These are phyloP conservation scores for Xanthostigma xanthostigma DNA, from an alignment of 2,888 invertebrate species.

Conservation along the genomic window DNA sequence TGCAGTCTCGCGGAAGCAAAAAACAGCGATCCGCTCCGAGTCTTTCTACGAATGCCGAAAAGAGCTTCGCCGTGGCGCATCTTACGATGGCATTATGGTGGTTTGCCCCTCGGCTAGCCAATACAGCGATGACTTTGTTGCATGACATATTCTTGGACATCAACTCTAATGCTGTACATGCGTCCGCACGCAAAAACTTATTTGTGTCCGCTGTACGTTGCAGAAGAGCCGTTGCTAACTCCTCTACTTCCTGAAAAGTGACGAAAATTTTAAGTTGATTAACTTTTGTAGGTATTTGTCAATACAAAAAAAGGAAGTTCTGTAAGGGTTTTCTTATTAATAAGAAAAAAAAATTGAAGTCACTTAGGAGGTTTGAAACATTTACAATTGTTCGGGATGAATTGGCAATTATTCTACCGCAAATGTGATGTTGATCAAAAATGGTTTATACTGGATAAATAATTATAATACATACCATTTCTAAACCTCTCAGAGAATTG, in stretches of 20 bases:
- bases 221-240: conserved; percentile 63
- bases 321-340: neutral
- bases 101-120: conserved; percentile 51
- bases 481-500: conserved; percentile 29
- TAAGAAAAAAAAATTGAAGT: neutral
- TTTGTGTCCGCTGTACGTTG: conserved; percentile 89
- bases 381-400: too few species aligned
- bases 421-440: too few species aligned
- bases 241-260: conserved; percentile 60
- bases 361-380: too few species aligned
- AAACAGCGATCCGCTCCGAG: conserved; percentile 60
- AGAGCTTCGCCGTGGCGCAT: conserved; percentile 64
- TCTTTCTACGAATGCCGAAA: conserved; percentile 55
- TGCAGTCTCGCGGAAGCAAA: conserved; percentile 56
- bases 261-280: conserved; percentile 2
- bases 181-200: conserved; percentile 81
- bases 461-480: conserved; percentile 34
- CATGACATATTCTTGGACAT: conserved; percentile 61
- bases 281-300: neutral
- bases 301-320: neutral
- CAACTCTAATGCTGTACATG: conserved; percentile 62
- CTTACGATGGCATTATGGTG: conserved; percentile 84
- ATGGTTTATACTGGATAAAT: neutral
- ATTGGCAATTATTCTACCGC: too few species aligned
- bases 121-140: conserved; percentile 46